A percentile compares a stretch with the other conserved stretches of the same genome.
Conservation (phyloP, 2,113 vertebrate genomes). For the Labeo catla region DNA sequence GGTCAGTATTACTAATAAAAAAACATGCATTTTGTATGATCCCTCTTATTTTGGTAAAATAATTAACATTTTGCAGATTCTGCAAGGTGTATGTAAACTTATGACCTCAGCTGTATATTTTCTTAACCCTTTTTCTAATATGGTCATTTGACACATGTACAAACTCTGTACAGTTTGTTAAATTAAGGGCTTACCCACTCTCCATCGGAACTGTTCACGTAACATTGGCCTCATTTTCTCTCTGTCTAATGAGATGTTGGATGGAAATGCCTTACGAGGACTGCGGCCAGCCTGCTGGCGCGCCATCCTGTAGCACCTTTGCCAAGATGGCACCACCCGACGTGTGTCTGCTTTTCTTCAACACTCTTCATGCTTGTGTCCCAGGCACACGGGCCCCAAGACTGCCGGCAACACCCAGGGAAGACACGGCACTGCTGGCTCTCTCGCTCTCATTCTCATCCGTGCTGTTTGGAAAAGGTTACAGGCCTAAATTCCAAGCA, state of each 20-base stretch:
- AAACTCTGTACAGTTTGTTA: not conserved
- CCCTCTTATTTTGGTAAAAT: too few species aligned
- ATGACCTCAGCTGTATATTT: too few species aligned
- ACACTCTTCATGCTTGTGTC: not conserved
- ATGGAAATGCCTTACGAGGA: not conserved
- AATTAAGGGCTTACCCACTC: not conserved
- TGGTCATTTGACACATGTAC: not conserved
- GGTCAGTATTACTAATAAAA: too few species aligned
- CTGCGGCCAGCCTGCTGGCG: not conserved
- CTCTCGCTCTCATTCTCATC: not conserved
- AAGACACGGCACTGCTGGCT: not conserved
- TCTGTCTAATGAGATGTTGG: slow-evolving; percentile 7
- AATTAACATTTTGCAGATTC: too few species aligned
- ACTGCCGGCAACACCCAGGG: not conserved
- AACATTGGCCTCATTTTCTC: not conserved
- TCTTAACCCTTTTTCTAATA: not conserved
- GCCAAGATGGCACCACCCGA: slow-evolving; percentile 12
- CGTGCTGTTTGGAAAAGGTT: not conserved
- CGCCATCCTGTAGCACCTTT: not conserved
- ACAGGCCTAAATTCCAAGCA: not conserved
- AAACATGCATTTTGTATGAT: too few species aligned
- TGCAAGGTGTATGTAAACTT: too few species aligned
- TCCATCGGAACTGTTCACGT: not conserved
- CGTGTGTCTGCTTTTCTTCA: slow-evolving; percentile 1
- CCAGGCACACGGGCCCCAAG: not conserved